Base-by-base conservation (phyloP, 2,113 vertebrate species). In the Phylloscopus trochiloides region DNA sequence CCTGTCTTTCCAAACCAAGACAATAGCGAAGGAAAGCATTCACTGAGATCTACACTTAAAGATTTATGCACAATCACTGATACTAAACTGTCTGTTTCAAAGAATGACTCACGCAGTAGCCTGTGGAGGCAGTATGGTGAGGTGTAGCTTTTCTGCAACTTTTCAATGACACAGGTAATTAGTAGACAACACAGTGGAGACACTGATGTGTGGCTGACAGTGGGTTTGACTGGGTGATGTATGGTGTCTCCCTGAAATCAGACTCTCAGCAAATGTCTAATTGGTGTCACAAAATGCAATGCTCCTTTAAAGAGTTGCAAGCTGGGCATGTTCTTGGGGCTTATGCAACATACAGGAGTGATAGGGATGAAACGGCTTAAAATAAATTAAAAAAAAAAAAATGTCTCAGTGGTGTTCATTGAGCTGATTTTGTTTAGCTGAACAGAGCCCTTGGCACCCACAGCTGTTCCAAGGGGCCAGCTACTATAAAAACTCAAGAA, bases 301-400 rank as follows among this genome's bases (percentile, higher is more conserved):
- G 16, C 0, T 17, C 8, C 26, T 34, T 0, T 0, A 42, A 79
- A 77, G 43, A 45, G 4, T 17, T 58, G 26, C 0, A 20, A 79
- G 29, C 7, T 78, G 25, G 36, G 3, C 0, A 0, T 32, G 21
- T 45, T 78, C 65, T 68, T 45, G 11, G 42, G 16, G 5, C 8
- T 89, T 74, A 38, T 58, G n/a, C 28, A 57, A 31, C 5, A 5
- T 31, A 29, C 3, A 21, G 29, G 6, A 55, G 6, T 31, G 9
- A 57, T 17, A 42, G 19, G 32, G 29, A 8, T 61, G 36, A 65
- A 78, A 76, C 22, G 7, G 2, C 8, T 38, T 32, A 14, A 59
- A 59, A 42, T 25, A 14, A 59, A 59, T 36, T 25, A 19, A 14
- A 31, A 24, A 14, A 7, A 3, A 12, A 31, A 54, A 78, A 38